Conservation (phyloP, 2,113 vertebrate species). For the Indri indri region DNA sequence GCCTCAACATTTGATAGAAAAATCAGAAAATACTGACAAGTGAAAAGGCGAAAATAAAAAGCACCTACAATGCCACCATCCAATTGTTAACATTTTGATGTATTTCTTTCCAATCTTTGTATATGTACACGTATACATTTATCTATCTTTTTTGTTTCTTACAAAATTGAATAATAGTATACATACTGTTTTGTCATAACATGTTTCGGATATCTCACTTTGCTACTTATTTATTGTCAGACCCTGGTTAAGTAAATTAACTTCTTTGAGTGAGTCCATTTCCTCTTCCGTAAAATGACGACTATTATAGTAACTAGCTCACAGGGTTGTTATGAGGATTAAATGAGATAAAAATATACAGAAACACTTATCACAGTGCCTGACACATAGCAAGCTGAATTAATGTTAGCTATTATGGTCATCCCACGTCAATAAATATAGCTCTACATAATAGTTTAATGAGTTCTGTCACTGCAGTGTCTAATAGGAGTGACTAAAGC, state of each 20-base stretch:
- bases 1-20: not conserved
- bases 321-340: conserved; percentile 38
- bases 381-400: conserved; percentile 46
- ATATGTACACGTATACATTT: not conserved
- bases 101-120: conserved; percentile 29
- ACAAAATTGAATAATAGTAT: not conserved
- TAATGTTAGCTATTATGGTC: conserved; percentile 45
- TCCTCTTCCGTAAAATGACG: conserved; percentile 44
- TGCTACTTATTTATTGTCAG: not conserved
- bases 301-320: conserved; percentile 54
- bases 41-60: conserved; percentile 48
- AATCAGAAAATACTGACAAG: not conserved
- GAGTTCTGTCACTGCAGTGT: conserved; percentile 14
- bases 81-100: conserved; percentile 21
- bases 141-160: not conserved
- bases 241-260: conserved; percentile 24
- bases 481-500: conserved; percentile 32
- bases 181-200: not conserved
- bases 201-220: conserved; percentile 26
- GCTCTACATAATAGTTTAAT: conserved; percentile 16
- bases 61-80: not conserved
- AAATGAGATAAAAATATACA: conserved; percentile 62
- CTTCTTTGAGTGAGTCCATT: conserved; percentile 29
- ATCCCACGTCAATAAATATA: conserved; percentile 47
- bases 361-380: conserved; percentile 13